These are phyloP conservation scores for Phyllopteryx taeniolatus DNA, from an alignment of 2,113 vertebrate genomes.

Conservation along the genomic window DNA sequence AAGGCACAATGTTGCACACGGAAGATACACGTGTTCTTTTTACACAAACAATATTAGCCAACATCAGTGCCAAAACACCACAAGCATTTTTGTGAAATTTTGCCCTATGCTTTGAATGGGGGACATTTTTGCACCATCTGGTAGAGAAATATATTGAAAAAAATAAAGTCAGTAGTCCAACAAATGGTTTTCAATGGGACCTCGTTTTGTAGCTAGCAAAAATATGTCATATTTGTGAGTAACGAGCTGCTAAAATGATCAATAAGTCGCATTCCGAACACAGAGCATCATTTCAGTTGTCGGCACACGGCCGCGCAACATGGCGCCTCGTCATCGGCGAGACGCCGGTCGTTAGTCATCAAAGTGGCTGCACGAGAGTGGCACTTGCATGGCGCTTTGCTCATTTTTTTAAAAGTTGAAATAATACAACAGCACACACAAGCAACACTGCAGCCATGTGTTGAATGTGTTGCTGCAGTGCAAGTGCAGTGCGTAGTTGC, in stretches of 20 bases:
- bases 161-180: neutral
- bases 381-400: neutral
- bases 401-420: neutral
- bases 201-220: no score
- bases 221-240: no score
- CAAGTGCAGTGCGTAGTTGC: constrained; percentile 45
- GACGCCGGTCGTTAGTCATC: neutral
- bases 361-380: constrained; percentile 6
- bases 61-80: no score
- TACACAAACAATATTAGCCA: no score
- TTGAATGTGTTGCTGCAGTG: constrained; percentile 31
- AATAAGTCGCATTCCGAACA: neutral
- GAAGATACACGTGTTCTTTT: no score
- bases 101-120: neutral
- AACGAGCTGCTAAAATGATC: neutral
- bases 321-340: neutral
- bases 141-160: neutral
- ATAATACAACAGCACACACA: constrained; percentile 7
- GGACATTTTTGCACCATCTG: neutral
- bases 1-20: no score
- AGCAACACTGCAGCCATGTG: constrained; percentile 26
- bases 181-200: neutral
- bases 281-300: neutral
- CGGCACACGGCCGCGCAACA: neutral
- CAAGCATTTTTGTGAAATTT: neutral